Evolutionary conservation across 23 tunicate genomes (phyloP).

Genomic region (Diplosoma virens): DNA sequence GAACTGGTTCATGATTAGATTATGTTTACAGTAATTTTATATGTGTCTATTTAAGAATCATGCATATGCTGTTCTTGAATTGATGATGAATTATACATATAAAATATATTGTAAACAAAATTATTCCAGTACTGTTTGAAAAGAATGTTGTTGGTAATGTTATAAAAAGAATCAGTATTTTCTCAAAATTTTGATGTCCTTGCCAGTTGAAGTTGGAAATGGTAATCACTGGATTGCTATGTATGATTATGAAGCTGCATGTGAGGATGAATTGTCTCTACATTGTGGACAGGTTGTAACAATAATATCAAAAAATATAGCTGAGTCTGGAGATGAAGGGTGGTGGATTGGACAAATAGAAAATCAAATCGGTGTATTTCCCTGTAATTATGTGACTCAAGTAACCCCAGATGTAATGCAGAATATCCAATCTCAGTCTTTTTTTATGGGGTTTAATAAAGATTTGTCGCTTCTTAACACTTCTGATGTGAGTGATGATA

Average conservation of each 20-base stretch:
- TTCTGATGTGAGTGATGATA: conserved; percentile 6
- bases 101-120: too few relatives aligned
- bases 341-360: conserved; percentile 94
- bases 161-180: too few relatives aligned
- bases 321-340: conserved; percentile 88
- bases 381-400: conserved; percentile 71
- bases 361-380: conserved; percentile 78
- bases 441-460: too few relatives aligned
- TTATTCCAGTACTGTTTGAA: too few relatives aligned
- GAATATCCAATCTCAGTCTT: neutral
- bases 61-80: too few relatives aligned
- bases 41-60: too few relatives aligned
- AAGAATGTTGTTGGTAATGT: too few relatives aligned
- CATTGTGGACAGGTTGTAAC: conserved; percentile 60
- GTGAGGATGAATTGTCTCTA: conserved; percentile 80
- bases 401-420: conserved; percentile 24
- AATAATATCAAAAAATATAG: conserved; percentile 61
- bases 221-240: conserved; percentile 73
- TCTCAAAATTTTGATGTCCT: neutral
- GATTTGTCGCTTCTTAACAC: conserved; percentile 61
- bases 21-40: too few relatives aligned
- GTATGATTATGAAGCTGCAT: conserved; percentile 75
- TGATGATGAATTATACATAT: too few relatives aligned
- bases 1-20: too few relatives aligned
- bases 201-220: conserved; percentile 27